Evolutionary conservation across 2,113 vertebrate genomes (phyloP).

Genomic region (Atherinomorus stipes): DNA sequence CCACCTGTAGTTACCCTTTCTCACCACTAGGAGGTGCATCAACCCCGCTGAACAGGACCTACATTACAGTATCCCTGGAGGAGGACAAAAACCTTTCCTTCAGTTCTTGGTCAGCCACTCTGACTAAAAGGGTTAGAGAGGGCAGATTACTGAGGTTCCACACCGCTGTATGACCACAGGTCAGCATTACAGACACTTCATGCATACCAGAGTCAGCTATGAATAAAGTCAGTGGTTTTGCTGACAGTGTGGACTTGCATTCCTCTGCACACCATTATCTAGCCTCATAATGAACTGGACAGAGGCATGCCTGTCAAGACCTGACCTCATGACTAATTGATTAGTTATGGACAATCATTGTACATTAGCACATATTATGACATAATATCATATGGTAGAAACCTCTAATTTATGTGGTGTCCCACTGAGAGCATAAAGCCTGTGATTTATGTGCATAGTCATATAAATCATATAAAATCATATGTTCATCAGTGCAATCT

Average conservation of each 20-base stretch:
- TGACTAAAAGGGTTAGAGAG: conserved; percentile 24
- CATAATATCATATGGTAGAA: background rate
- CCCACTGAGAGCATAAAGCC: background rate
- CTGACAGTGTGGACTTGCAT: conserved; percentile 5
- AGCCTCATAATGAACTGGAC: background rate
- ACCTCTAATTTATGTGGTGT: no score
- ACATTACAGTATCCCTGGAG: background rate
- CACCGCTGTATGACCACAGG: conserved; percentile 32
- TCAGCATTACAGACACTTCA: conserved; percentile 29
- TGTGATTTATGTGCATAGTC: background rate
- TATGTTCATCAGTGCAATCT: no score
- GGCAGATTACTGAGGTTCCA: conserved; percentile 30
- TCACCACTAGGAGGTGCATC: conserved; percentile 57
- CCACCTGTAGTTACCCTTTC: background rate
- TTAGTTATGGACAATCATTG: background rate
- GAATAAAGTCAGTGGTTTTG: conserved; percentile 47
- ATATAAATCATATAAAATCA: background rate
- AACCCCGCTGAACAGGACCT: conserved; percentile 3
- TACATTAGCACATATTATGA: background rate
- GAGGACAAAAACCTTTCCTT: background rate
- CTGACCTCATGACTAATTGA: background rate
- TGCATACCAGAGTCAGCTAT: conserved; percentile 43
- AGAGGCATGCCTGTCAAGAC: background rate
- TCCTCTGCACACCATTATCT: conserved; percentile 10
- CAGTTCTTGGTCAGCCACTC: background rate